Conservation (phyloP, 2,888 invertebrate genomes). For the Thumatha senex region DNA sequence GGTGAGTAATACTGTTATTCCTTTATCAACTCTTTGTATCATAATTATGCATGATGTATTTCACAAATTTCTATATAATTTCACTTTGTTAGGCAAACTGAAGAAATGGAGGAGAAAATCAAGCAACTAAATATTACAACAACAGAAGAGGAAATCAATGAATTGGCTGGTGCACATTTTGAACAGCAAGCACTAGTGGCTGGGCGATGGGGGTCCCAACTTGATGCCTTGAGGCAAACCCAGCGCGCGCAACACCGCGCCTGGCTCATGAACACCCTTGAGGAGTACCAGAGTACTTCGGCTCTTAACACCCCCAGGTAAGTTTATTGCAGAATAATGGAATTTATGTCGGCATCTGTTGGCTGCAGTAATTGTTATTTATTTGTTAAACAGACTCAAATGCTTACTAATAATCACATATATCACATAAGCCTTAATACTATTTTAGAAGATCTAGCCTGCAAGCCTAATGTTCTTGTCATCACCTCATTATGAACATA, state of each 20-base stretch:
- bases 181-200: constrained; percentile 93
- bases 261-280: constrained; percentile 93
- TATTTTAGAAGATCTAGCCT: no score
- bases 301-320: constrained; percentile 86
- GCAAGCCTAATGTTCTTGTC: no score
- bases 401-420: no score
- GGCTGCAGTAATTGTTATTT: no score
- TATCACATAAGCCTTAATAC: no score
- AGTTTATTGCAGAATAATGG: neutral
- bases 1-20: no score
- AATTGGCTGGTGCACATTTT: constrained; percentile 91
- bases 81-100: constrained; percentile 88
- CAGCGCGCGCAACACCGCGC: constrained; percentile 94
- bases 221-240: constrained; percentile 92
- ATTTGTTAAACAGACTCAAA: no score
- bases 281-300: constrained; percentile 55
- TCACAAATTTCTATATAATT: no score
- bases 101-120: constrained; percentile 95
- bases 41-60: no score
- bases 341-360: no score
- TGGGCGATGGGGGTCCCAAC: constrained; percentile 92
- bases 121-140: constrained; percentile 89
- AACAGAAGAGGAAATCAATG: constrained; percentile 93
- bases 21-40: no score
- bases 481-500: no score